Evolutionary conservation across 1,140 invertebrate species (phyloP), one percentile per base, ranked within the genome.

Genomic region (Zaprionus ornatus): DNA sequence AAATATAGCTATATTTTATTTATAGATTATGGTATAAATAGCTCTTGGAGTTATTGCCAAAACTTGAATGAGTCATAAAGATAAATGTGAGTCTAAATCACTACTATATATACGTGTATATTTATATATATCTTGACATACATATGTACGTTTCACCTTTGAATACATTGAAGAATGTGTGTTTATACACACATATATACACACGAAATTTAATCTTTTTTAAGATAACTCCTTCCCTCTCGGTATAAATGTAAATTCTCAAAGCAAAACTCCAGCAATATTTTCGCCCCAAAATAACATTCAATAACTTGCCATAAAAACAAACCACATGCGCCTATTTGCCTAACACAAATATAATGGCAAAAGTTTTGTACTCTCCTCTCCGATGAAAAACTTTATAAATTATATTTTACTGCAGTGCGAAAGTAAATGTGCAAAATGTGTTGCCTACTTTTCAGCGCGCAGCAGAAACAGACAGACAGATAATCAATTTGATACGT

Each of bases 361-460:
- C 40, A 45, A 45, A 45, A 45, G 40, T 45, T 45, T 45, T 45
- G 7, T 45, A 12, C 19, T 21, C 45, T 48, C n/a, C 3, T 19
- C 1, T 12, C 19, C 17, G 9, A 12, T 13, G 45, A 40, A 13
- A 50, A 50, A 50, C 19, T 50, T 50, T 50, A 23, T 10, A 50
- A 50, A 50, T 50, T 50, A 50, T 50, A 50, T 50, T 50, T 50
- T 10, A 50, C 45, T 23, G 45, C 45, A 50, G 45, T 23, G 45
- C 45, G 45, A 50, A 50, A 19, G 3, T 12, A 19, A 10, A 21
- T 23, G 10, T 21, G 19, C 15, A 25, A 37, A 57, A 60, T 79
- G 77, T 77, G 77, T 83, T 86, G 83, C 83, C 82, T 82, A 82
- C 82, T 78, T 84, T 71, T 17, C 63, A 50, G 74, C 48, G 63